Evolutionary conservation across 2,888 invertebrate genomes (phyloP), one percentile per base, ranked within the genome.

Genomic region (Sturmia bella): DNA sequence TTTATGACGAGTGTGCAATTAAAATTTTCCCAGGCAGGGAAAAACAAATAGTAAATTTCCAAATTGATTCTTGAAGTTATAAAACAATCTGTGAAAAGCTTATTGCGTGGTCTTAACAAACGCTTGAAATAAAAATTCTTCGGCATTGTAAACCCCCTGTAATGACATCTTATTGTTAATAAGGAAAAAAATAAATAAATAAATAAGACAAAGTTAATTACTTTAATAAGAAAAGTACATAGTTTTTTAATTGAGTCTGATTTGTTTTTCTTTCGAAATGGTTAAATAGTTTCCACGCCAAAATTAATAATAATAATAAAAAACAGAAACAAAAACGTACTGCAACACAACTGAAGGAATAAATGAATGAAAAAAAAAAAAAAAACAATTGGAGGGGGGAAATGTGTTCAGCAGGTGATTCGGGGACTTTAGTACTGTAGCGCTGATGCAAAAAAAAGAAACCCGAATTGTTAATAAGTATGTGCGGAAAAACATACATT

Each of bases 281-380:
- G 75, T 64, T 79, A 69, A 69, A 80, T 54, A 80, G 61, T 79
- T 74, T 79, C 64, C 73, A 79, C 27, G 61, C 68, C 54, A 64
- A 73, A 66, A 45, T 61, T 52, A 50, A 27, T 24, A n/a, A 57
- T 52, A 69, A 69, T 3, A 76, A 43, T 15, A 27, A 48, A 64
- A 66, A 64, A 64, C 41, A 57, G 50, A 52, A 59, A 61, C 32
- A 64, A n/a, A 66, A 79, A 52, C 50, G 27, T 68, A 48, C 27
- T 43, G 19, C 57, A 54, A 77, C 52, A 64, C 48, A 24, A 56
- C 48, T 13, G 32, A 52, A 61, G 9, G 45, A n/a, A 61, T 57
- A 17, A 27, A 27, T 27, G 27, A 27, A 6, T 4, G 27, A 27
- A 19, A 41, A 19, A 7, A 5, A 24, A 41, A 37, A 68, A 57